Percentiles rank a stretch among this genome's conserved stretches.
Evolutionary conservation across 2,113 vertebrate species (phyloP).

Genomic region (Lagopus muta): DNA sequence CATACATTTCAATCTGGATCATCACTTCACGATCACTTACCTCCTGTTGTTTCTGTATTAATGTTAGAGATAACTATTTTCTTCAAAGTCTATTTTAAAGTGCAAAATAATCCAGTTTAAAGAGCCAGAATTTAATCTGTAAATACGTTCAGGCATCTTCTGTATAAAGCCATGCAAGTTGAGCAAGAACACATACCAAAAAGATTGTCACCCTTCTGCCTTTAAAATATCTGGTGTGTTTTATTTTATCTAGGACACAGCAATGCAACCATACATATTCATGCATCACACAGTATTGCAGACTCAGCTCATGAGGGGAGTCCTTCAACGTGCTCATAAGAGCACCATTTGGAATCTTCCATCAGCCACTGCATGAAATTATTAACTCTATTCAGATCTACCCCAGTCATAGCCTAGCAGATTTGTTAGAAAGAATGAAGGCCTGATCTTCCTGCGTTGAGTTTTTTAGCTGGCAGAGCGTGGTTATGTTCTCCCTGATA

Average conservation of each 20-base stretch:
- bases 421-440: rapidly evolving
- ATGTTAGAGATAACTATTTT: neutral
- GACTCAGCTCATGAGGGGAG: neutral
- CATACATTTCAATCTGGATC: neutral
- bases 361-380: neutral
- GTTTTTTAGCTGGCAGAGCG: rapidly evolving
- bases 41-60: neutral
- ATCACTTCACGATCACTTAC: too few species aligned
- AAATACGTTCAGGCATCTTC: neutral
- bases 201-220: rapidly evolving
- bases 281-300: rapidly evolving
- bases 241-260: neutral
- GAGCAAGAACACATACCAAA: neutral
- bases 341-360: neutral
- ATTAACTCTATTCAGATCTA: neutral
- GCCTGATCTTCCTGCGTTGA: rapidly evolving
- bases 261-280: rapidly evolving
- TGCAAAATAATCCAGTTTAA: neutral
- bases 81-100: neutral
- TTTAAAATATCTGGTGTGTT: neutral
- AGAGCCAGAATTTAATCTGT: neutral
- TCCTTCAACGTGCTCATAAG: neutral
- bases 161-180: neutral
- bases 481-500: neutral
- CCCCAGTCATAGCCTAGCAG: neutral